A percentile compares a stretch with the other conserved stretches of the same genome.
Evolutionary conservation across 2,888 invertebrate species (phyloP).

Genomic region (Rugalucina vietnamica): DNA sequence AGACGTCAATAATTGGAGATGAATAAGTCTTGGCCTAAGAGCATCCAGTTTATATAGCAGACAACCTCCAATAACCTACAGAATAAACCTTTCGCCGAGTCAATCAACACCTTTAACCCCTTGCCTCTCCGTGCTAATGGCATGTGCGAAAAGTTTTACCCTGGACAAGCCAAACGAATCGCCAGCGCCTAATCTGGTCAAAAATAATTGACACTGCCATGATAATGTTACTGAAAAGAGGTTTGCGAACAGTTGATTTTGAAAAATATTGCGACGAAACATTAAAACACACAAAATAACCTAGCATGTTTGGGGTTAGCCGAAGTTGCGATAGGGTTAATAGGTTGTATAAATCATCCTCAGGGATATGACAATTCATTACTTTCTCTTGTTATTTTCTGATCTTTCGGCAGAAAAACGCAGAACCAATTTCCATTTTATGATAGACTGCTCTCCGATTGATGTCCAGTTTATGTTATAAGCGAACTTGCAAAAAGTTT

Average conservation of each 20-base stretch:
- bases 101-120: conserved; percentile 14
- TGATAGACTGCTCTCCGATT: not conserved
- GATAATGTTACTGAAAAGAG: no score
- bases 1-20: not conserved
- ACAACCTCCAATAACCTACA: not conserved
- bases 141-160: no score
- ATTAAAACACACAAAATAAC: no score
- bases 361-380: conserved; percentile 6
- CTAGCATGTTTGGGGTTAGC: no score
- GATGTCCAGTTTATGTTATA: no score
- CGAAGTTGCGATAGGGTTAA: conserved; percentile 5
- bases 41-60: not conserved
- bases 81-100: not conserved
- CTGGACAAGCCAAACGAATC: no score
- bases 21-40: not conserved
- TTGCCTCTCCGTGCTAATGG: no score
- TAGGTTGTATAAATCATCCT: conserved; percentile 9
- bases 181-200: no score
- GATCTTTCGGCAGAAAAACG: not conserved
- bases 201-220: no score
- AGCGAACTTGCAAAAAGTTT: no score
- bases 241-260: no score
- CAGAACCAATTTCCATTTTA: conserved; percentile 3
- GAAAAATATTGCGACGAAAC: no score
- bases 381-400: not conserved